These are phyloP conservation scores for Lepidochrysops patricia DNA, from an alignment of 2,888 invertebrate genomes.

Conservation along the genomic window DNA sequence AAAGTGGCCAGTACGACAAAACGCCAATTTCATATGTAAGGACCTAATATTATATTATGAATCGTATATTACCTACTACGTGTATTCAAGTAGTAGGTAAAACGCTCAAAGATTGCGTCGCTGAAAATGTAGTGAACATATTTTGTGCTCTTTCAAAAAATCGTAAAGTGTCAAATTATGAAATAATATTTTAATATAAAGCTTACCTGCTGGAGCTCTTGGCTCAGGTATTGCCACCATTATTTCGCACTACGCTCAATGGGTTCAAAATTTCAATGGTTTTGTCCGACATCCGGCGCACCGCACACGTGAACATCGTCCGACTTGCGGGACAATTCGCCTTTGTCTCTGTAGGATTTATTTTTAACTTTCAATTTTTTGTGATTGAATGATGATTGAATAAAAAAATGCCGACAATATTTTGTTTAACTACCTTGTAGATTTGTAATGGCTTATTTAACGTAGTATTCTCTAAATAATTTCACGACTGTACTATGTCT, in stretches of 20 bases:
- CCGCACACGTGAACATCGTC: slow-evolving; percentile 57
- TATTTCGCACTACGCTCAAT: slow-evolving; percentile 47
- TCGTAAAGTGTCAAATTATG: not conserved
- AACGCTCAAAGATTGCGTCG: too few species aligned
- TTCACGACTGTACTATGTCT: too few species aligned
- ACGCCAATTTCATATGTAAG: too few species aligned
- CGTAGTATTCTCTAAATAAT: too few species aligned
- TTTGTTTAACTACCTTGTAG: too few species aligned
- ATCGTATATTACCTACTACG: too few species aligned
- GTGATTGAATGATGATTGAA: slow-evolving; percentile 12
- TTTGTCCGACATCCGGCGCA: slow-evolving; percentile 55
- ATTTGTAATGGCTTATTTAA: too few species aligned
- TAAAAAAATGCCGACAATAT: too few species aligned
- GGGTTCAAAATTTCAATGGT: slow-evolving; percentile 48
- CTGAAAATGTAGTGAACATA: slow-evolving; percentile 45
- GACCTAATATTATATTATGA: too few species aligned
- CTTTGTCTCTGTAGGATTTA: slow-evolving; percentile 26
- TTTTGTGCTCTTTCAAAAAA: not conserved
- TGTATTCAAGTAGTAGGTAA: too few species aligned
- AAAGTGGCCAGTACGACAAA: too few species aligned
- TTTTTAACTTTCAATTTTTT: slow-evolving; percentile 22
- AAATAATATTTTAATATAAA: not conserved
- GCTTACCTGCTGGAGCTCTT: not conserved
- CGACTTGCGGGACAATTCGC: slow-evolving; percentile 20
- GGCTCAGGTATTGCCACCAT: slow-evolving; percentile 19